These are phyloP conservation scores for Varroa destructor DNA, from an alignment of 1,140 invertebrate species.

Conservation along the genomic window DNA sequence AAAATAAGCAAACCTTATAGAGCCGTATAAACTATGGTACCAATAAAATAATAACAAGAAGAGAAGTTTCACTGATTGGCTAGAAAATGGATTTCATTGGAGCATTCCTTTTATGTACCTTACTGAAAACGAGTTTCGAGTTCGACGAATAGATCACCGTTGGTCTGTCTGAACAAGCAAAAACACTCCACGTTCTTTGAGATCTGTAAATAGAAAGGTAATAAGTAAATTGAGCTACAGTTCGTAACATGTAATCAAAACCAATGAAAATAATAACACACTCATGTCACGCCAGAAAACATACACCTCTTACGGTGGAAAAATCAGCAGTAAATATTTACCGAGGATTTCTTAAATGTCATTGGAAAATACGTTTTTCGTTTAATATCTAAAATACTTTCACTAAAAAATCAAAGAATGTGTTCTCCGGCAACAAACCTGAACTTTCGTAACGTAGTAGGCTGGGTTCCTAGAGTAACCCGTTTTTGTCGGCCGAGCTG, in stretches of 20 bases:
- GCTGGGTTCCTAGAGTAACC: slow-evolving; percentile 90
- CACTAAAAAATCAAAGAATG: too few relatives aligned
- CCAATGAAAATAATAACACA: too few relatives aligned
- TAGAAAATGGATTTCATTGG: too few relatives aligned
- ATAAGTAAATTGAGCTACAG: too few relatives aligned
- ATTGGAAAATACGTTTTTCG: too few relatives aligned
- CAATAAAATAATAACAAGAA: not conserved
- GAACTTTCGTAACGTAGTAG: slow-evolving; percentile 81
- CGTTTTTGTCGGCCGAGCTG: slow-evolving; percentile 66
- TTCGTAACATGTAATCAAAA: too few relatives aligned
- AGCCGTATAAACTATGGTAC: not conserved
- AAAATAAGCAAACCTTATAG: not conserved
- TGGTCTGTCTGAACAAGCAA: slow-evolving; percentile 93
- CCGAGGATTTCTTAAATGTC: too few relatives aligned
- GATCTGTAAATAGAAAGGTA: slow-evolving; percentile 42
- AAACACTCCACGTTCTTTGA: slow-evolving; percentile 85
- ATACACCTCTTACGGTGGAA: too few relatives aligned
- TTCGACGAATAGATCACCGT: slow-evolving; percentile 98
- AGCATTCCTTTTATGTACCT: slow-evolving; percentile 40
- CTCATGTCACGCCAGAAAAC: too few relatives aligned
- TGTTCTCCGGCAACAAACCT: slow-evolving; percentile 37
- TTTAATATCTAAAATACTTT: too few relatives aligned
- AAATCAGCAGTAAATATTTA: too few relatives aligned
- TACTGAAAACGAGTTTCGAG: slow-evolving; percentile 96
- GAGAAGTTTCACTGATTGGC: not conserved